A percentile compares a stretch with the other conserved stretches of the same genome.
Evolutionary conservation across 2,888 invertebrate species (phyloP).

Genomic region (Carcina quercana): DNA sequence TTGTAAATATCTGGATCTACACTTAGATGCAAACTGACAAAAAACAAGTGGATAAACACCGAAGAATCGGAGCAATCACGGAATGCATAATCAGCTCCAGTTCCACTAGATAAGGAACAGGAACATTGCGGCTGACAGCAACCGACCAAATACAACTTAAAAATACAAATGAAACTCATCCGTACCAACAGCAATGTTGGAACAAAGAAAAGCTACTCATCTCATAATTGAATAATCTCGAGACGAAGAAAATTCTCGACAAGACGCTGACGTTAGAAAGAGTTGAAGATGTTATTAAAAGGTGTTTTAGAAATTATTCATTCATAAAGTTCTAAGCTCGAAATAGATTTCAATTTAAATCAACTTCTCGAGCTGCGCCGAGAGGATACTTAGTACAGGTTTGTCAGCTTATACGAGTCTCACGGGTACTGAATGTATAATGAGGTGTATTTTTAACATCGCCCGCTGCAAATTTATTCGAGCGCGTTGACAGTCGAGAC

Average conservation of each 20-base stretch:
- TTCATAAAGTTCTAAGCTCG: neutral
- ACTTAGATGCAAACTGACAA: conserved; percentile 26
- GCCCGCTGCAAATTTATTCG: neutral
- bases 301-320: conserved; percentile 2
- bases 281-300: neutral
- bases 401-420: conserved; percentile 4
- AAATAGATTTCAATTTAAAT: conserved; percentile 7
- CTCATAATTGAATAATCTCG: conserved; percentile 5
- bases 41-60: conserved; percentile 24
- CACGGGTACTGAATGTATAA: conserved; percentile 5
- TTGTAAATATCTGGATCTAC: conserved; percentile 27
- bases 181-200: too few species aligned
- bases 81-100: conserved; percentile 28
- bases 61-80: conserved; percentile 25
- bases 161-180: too few species aligned
- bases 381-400: conserved; percentile 4
- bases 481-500: neutral
- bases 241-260: neutral
- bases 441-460: conserved; percentile 4
- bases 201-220: neutral
- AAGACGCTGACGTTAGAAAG: neutral
- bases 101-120: neutral
- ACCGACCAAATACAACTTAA: too few species aligned
- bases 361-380: conserved; percentile 2
- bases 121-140: too few species aligned